Evolutionary conservation across 2,113 vertebrate species (phyloP).

Genomic region (Mellivora capensis): DNA sequence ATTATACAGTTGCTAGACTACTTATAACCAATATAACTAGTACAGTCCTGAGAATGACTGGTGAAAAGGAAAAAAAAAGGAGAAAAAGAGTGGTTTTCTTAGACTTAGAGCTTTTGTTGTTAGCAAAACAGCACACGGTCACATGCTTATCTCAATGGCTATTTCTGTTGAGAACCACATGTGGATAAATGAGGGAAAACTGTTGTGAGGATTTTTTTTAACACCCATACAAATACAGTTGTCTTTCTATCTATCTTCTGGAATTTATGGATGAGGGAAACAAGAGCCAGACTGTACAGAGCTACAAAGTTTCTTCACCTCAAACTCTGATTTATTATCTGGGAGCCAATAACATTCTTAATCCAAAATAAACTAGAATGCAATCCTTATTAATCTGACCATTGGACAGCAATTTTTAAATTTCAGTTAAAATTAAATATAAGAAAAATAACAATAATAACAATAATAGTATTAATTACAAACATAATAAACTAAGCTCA

Average conservation of each 20-base stretch:
- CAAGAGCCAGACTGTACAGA: background rate
- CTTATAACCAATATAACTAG: background rate
- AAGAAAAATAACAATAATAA: background rate
- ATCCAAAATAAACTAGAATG: background rate
- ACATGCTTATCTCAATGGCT: background rate
- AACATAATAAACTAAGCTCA: background rate
- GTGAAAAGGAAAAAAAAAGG: background rate
- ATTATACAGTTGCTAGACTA: background rate
- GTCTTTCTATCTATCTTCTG: background rate
- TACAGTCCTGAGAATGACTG: background rate
- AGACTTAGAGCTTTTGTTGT: background rate
- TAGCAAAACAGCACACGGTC: background rate
- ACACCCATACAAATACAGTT: background rate
- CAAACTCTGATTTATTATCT: background rate
- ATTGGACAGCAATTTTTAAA: background rate
- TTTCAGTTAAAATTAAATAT: background rate
- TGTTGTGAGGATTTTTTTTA: background rate
- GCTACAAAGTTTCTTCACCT: rapidly evolving
- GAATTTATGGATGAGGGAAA: background rate
- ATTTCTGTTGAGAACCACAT: background rate
- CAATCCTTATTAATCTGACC: background rate
- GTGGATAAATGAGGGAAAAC: background rate
- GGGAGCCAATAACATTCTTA: background rate
- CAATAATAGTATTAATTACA: background rate
- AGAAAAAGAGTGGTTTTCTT: background rate